Conservation (phyloP, 2,113 vertebrate genomes). For the Pollachius pollachius region DNA sequence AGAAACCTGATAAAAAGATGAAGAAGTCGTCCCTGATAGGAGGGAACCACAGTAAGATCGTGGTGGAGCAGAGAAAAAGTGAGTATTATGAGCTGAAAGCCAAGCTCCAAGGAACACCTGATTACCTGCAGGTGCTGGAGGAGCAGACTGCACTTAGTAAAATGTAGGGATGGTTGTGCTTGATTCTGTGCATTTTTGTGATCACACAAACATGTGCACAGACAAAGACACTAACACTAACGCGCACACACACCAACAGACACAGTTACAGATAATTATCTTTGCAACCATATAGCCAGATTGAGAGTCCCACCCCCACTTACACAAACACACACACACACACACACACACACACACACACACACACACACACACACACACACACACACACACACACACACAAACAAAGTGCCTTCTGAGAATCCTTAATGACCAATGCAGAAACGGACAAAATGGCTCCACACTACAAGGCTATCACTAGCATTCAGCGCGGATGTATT, state of each 20-base stretch:
- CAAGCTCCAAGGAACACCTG: conserved; percentile 95
- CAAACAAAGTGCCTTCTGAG: conserved; percentile 98
- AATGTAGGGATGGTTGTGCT: conserved; percentile 57
- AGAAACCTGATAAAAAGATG: conserved; percentile 93
- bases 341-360: conserved; percentile 2
- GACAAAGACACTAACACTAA: conserved; percentile 12
- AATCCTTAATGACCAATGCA: conserved; percentile 89
- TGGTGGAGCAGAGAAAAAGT: conserved; percentile 96
- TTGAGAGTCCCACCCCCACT: conserved; percentile 13
- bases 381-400: background rate
- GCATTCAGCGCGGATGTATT: conserved; percentile 54
- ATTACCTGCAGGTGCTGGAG: conserved; percentile 98
- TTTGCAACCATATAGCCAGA: conserved; percentile 36
- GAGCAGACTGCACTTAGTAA: conserved; percentile 92
- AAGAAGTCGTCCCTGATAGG: conserved; percentile 98
- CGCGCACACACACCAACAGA: conserved; percentile 13
- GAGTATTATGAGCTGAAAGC: conserved; percentile 98
- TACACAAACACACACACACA: conserved; percentile 25
- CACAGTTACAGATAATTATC: conserved; percentile 25
- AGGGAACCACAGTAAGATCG: conserved; percentile 96
- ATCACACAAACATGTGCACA: conserved; percentile 32
- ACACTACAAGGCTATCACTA: conserved; percentile 62
- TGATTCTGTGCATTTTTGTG: conserved; percentile 43
- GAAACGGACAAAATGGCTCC: conserved; percentile 82
- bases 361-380: conserved; percentile 1